phyloP scores from a whole-genome alignment of 1,140 invertebrate genomes.

The Magallana ariakensis region DNA sequence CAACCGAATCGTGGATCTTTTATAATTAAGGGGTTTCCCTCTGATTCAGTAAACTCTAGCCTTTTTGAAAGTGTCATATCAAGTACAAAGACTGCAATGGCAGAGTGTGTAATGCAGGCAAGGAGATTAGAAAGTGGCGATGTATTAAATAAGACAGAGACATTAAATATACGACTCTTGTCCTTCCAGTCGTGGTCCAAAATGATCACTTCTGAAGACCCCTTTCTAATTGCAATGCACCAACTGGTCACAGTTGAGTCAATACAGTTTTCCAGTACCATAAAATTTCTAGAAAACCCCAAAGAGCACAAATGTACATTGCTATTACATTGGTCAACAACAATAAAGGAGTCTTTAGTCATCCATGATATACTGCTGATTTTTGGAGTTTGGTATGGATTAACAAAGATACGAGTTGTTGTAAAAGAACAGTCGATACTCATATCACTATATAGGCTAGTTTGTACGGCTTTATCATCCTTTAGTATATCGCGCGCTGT shows the following conservation, averaged over 20 bases:
- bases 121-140: not conserved
- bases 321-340: not conserved
- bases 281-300: not conserved
- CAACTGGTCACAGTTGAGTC: not conserved
- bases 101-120: not conserved
- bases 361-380: not conserved
- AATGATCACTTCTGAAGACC: not conserved
- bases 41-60: not conserved
- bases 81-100: not conserved
- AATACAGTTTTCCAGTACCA: not conserved
- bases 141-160: not conserved
- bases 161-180: not conserved
- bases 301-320: not conserved
- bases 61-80: not conserved
- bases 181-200: not conserved
- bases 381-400: not conserved
- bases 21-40: not conserved
- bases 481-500: too few relatives aligned
- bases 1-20: not conserved
- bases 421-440: not conserved
- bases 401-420: not conserved
- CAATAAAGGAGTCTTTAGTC: constrained; percentile 5
- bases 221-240: not conserved
- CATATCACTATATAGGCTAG: not conserved
- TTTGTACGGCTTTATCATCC: not conserved